Percentiles rank a stretch among this genome's conserved stretches.
Conservation (phyloP, 2,797 vertebrate genomes). For the Smutsia gigantea region DNA sequence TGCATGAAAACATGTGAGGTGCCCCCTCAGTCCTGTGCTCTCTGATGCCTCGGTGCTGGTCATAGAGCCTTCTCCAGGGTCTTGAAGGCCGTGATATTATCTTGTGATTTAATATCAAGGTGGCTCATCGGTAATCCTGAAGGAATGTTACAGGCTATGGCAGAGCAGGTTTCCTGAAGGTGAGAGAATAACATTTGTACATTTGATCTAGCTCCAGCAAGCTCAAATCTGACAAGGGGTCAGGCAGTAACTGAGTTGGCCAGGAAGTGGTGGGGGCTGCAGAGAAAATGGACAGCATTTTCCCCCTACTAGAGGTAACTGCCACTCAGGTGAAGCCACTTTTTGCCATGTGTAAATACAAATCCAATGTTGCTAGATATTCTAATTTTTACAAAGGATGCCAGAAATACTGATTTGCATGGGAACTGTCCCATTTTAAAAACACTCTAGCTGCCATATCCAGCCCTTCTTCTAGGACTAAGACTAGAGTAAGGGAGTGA, state of each 20-base stretch:
- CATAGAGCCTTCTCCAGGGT: not conserved
- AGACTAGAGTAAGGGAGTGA: not conserved
- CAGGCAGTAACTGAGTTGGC: not conserved
- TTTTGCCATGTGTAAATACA: not conserved
- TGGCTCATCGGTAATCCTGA: not conserved
- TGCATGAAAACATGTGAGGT: not conserved
- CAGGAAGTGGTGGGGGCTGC: not conserved
- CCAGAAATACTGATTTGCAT: not conserved
- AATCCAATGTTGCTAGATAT: not conserved
- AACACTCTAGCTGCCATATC: not conserved
- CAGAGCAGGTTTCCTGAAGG: not conserved
- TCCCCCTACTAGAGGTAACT: not conserved
- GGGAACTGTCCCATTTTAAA: not conserved
- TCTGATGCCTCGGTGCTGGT: not conserved
- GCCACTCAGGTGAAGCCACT: not conserved
- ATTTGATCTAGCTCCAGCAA: not conserved
- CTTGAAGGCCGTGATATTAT: not conserved
- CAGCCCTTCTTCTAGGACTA: not conserved
- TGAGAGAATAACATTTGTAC: not conserved
- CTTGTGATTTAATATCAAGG: slow-evolving; percentile 6
- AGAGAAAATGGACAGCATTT: not conserved
- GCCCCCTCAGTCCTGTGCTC: not conserved
- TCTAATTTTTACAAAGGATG: not conserved
- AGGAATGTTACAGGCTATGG: not conserved
- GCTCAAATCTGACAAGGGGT: not conserved